Conservation (phyloP, 2,797 vertebrate species). For the Hoplostethus atlanticus region DNA sequence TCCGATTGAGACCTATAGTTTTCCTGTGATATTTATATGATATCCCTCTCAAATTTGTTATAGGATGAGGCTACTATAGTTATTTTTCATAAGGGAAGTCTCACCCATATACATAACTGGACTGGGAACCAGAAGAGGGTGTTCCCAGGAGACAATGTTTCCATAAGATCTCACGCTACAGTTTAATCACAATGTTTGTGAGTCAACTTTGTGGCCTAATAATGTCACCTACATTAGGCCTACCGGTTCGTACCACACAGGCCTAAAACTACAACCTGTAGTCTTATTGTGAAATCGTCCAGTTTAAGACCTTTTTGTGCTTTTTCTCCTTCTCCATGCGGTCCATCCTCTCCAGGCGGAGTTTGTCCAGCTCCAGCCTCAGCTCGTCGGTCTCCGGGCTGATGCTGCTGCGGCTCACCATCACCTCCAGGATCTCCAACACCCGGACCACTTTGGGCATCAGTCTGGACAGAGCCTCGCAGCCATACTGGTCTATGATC, state of each 20-base stretch:
- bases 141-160: conserved; percentile 2
- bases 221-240: background rate
- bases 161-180: background rate
- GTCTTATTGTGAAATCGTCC: too few relatives aligned
- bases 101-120: too few relatives aligned
- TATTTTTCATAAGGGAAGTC: too few relatives aligned
- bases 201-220: background rate
- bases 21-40: too few relatives aligned
- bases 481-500: conserved; percentile 96
- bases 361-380: conserved; percentile 94
- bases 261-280: background rate
- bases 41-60: too few relatives aligned
- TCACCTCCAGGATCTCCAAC: conserved; percentile 96
- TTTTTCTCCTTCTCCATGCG: conserved; percentile 94
- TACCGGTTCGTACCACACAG: background rate
- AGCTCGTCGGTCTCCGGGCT: conserved; percentile 95
- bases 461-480: conserved; percentile 93
- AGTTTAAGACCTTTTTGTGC: conserved; percentile 89
- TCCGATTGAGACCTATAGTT: too few relatives aligned
- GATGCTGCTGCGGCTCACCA: conserved; percentile 94
- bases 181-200: background rate
- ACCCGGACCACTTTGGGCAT: conserved; percentile 98
- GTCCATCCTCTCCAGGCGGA: conserved; percentile 93
- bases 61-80: too few relatives aligned
- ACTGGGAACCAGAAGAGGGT: too few relatives aligned